These are phyloP conservation scores for Lipophrys pholis DNA, from an alignment of 2,113 vertebrate species.

Conservation along the genomic window DNA sequence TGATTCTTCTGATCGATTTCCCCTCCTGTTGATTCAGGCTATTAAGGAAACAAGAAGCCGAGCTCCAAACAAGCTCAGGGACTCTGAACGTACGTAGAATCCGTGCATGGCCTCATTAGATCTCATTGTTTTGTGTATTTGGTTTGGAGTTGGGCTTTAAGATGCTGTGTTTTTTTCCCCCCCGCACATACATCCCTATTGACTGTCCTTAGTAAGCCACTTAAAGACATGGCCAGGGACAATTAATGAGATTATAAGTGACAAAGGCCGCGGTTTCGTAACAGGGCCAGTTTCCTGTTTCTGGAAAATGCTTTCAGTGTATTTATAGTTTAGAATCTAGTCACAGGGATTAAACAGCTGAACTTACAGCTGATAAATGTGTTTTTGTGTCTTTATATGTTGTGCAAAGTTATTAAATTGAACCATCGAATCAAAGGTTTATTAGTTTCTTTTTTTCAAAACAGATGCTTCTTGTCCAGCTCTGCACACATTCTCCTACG, in stretches of 20 bases:
- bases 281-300: constrained; percentile 28
- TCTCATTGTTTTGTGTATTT: background rate
- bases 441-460: no score
- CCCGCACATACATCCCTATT: background rate
- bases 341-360: no score
- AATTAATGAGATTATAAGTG: constrained; percentile 67
- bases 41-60: background rate
- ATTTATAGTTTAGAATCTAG: background rate
- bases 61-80: background rate
- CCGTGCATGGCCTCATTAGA: background rate
- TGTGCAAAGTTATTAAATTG: background rate
- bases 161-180: background rate
- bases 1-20: no score
- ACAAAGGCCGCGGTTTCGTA: constrained; percentile 54
- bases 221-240: constrained; percentile 41
- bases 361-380: background rate
- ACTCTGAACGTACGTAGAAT: background rate
- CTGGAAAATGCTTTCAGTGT: background rate
- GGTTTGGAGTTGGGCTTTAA: background rate
- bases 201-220: constrained; percentile 42
- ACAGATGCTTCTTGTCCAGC: no score
- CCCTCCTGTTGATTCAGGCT: background rate
- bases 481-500: no score
- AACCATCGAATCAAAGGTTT: no score
- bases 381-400: background rate